phyloP scores from a whole-genome alignment of 64 coral and sea anemone species.

The Hydrozoanthus tunicans region DNA sequence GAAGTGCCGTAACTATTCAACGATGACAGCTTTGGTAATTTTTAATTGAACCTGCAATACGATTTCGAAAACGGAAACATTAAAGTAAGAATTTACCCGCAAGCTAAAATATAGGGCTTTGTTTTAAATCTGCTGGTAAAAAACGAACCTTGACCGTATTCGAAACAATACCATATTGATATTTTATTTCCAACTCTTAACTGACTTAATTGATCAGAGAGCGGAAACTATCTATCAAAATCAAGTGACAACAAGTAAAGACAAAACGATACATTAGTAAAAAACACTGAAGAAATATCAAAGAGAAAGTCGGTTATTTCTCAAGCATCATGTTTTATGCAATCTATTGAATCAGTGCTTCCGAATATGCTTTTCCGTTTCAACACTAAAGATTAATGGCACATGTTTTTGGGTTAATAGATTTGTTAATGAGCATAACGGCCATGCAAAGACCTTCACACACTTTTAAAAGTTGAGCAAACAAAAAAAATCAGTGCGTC shows the following conservation, averaged over 20 bases:
- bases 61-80: background rate
- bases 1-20: background rate
- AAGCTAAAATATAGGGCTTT: background rate
- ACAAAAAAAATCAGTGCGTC: too few relatives aligned
- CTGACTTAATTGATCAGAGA: background rate
- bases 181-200: background rate
- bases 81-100: background rate
- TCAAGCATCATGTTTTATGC: background rate
- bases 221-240: slow-evolving; percentile 4
- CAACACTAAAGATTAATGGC: background rate
- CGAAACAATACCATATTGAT: background rate
- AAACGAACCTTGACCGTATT: slow-evolving; percentile 19
- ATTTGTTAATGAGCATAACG: background rate
- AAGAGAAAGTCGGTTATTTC: slow-evolving; percentile 4
- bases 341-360: background rate
- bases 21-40: background rate
- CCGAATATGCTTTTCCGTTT: slow-evolving; percentile 16
- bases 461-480: too few relatives aligned
- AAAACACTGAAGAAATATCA: slow-evolving; percentile 7
- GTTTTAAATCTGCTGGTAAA: background rate
- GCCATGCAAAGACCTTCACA: too few relatives aligned
- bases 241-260: background rate
- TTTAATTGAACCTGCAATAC: background rate
- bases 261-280: slow-evolving; percentile 37
- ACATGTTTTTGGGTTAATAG: slow-evolving; percentile 12